Percentiles rank a stretch among this genome's conserved stretches.
phyloP scores from a whole-genome alignment of 2,797 vertebrate genomes.

The Anguilla marmorata region DNA sequence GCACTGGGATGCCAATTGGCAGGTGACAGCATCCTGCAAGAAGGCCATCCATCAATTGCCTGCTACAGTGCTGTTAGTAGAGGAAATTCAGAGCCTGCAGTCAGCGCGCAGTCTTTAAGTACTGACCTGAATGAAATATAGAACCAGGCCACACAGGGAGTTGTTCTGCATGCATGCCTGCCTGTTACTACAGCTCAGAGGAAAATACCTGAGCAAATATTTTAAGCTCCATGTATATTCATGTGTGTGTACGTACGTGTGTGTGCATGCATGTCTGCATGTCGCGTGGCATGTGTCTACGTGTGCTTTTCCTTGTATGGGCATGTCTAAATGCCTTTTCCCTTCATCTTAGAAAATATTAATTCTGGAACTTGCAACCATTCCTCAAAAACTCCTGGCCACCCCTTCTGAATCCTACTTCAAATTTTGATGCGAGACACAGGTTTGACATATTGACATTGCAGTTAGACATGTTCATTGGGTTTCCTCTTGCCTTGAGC shows the following conservation, averaged over 20 bases:
- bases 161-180: constrained; percentile 16
- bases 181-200: neutral
- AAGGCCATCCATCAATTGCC: constrained; percentile 46
- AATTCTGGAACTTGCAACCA: neutral
- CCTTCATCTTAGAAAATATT: constrained; percentile 4
- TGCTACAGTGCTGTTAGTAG: constrained; percentile 14
- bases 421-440: neutral
- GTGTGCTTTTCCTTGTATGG: neutral
- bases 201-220: neutral
- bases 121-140: constrained; percentile 23
- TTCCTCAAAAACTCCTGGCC: neutral
- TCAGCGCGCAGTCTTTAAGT: constrained; percentile 24
- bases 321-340: neutral
- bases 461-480: neutral
- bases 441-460: constrained; percentile 1
- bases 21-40: constrained; percentile 38
- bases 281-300: neutral
- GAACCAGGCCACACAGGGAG: constrained; percentile 22
- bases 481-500: neutral
- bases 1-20: constrained; percentile 41
- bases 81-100: constrained; percentile 19
- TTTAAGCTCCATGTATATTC: neutral
- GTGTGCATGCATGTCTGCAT: neutral
- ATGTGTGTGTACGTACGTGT: neutral
- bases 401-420: neutral